Evolutionary conservation across 2,888 invertebrate species (phyloP).

Genomic region (Callimorpha dominula): DNA sequence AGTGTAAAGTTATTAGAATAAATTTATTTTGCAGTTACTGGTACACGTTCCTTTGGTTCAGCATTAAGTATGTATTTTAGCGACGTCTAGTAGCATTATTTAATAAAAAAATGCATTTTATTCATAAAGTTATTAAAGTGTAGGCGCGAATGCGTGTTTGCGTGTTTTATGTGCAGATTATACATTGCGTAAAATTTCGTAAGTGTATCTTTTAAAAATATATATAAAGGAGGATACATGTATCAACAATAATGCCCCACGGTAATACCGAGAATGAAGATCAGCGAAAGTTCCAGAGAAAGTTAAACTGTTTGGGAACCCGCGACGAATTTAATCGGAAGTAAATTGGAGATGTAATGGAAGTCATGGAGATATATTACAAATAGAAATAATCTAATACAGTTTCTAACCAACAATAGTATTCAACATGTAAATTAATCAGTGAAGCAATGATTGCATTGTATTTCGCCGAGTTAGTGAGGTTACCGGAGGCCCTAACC

Average conservation of each 20-base stretch:
- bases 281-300: background rate
- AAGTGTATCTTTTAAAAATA: background rate
- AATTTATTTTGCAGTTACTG: background rate
- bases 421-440: background rate
- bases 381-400: background rate
- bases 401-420: background rate
- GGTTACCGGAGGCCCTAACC: too few relatives aligned
- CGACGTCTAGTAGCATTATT: background rate
- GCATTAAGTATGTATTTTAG: background rate
- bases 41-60: background rate
- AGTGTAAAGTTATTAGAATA: conserved; percentile 4
- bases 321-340: background rate
- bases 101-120: background rate
- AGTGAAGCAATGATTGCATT: too few relatives aligned
- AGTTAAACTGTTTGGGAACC: background rate
- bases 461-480: too few relatives aligned
- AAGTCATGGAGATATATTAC: background rate
- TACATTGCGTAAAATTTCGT: background rate
- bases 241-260: too few relatives aligned
- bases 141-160: background rate
- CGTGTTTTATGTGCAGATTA: background rate
- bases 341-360: background rate
- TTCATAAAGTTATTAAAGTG: background rate
- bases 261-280: too few relatives aligned
- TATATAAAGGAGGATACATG: too few relatives aligned